Evolutionary conservation across 2,888 invertebrate genomes (phyloP), one percentile per base, ranked within the genome.

Genomic region (Tyria jacobaeae): DNA sequence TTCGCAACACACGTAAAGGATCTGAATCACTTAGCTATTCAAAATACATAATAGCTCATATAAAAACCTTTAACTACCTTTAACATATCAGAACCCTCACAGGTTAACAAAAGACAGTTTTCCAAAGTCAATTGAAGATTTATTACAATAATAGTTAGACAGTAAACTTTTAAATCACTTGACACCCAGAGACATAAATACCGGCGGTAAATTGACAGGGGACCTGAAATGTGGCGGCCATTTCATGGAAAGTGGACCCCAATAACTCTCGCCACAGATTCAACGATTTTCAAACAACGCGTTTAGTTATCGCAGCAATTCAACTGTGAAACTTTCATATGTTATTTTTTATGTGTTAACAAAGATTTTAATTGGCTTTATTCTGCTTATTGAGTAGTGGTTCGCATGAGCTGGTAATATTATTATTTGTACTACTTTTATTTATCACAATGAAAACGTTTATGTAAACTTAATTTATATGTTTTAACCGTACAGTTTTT

Each of bases 141-240:
- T 71, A 75, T 66, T 62, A 44, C 66, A 65, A 73, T 73, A 75
- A 71, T 66, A 68, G 60, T 66, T 60, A 48, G 35, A 47, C 24
- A 57, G 66, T 64, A 72, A 74, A 73, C 64, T 75, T 75, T 75
- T 75, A 75, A 71, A 71, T 75, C 73, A 73, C 66, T 75, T 73
- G 78, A 76, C 75, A 66, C 66, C 60, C 56, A 61, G 49, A 63
- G 65, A 76, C 74, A 78, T 75, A 71, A 78, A 80, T 82, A 79
- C 78, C 62, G 76, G 66, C 78, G 80, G 81, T 85, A 87, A 89
- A 89, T 89, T 89, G 89, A 89, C 88, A 85, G 77, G 84, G 87
- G 89, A 76, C 80, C 81, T 79, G 82, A 86, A 85, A 89, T 89
- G 89, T 89, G 83, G 83, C 74, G 73, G 78, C 83, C 86, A 82